Evolutionary conservation across 2,113 vertebrate genomes (phyloP), one percentile per base, ranked within the genome.

Genomic region (Maccullochella peelii): DNA sequence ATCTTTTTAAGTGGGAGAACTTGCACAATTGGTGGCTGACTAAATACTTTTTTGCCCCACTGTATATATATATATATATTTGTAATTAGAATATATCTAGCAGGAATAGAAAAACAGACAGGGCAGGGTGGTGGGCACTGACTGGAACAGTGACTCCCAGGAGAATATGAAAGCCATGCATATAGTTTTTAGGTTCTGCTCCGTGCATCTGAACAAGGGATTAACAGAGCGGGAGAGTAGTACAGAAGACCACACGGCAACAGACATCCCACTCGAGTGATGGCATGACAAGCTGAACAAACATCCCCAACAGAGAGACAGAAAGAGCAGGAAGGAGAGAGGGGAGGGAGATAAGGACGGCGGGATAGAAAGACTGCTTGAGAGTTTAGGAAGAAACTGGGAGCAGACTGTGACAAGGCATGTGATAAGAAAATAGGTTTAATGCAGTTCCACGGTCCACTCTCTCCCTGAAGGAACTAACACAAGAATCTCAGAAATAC

Each of bases 251-350:
- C 84, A 87, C 86, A 89, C 83, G 68, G 62, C 73, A 66, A 55
- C 87, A 87, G 75, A 88, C 86, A 81, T 88, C 77, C 80, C 77
- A 81, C 73, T 89, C 25, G 3, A 92, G 82, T 49, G 54, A 90
- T 62, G 72, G 78, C 78, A 83, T 54, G 84, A 93, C 90, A 93
- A 91, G 92, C 94, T 94, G 87, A 91, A 92, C 87, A 94, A 94
- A 92, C 90, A 93, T 81, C 83, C 73, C 89, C 85, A 72, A 67
- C 88, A 88, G 88, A 91, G 86, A 84, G 79, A 81, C 38, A 58
- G 79, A 79, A 69, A 86, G 75, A 88, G 69, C 50, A 68, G 81
- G 84, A 78, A 66, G 82, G 71, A 74, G 55, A 47, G 80, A 63
- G 42, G 27, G 65, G 59, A 68, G 67, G 72, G 65, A 78, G 72